Evolutionary conservation across 2,888 invertebrate genomes (phyloP).

Genomic region (Leucophora obtusa): DNA sequence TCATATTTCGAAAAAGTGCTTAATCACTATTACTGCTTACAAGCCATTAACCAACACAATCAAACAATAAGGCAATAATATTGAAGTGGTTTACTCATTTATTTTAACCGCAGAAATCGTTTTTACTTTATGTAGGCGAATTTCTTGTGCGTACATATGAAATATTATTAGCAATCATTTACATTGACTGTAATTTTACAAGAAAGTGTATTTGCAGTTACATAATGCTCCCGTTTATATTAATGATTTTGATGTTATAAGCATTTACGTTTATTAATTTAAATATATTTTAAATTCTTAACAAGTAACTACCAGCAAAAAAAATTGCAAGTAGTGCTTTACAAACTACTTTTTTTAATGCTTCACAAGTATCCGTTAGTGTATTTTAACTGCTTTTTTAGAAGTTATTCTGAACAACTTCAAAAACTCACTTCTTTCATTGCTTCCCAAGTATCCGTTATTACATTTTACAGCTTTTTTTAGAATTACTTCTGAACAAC

Average conservation of each 20-base stretch:
- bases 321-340: too few relatives aligned
- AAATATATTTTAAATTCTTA: background rate
- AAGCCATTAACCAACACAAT: background rate
- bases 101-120: slow-evolving; percentile 35
- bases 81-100: slow-evolving; percentile 39
- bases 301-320: background rate
- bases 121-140: background rate
- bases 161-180: slow-evolving; percentile 32
- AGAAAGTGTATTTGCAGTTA: background rate
- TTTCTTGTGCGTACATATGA: slow-evolving; percentile 19
- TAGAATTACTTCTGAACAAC: too few relatives aligned
- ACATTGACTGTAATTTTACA: background rate
- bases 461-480: too few relatives aligned
- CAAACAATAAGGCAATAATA: background rate
- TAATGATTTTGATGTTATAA: slow-evolving; percentile 4
- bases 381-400: too few relatives aligned
- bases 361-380: too few relatives aligned
- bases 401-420: too few relatives aligned
- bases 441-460: too few relatives aligned
- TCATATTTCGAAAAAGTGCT: background rate
- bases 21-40: background rate
- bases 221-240: background rate
- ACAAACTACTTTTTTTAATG: too few relatives aligned
- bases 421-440: too few relatives aligned
- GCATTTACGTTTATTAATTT: background rate